Evolutionary conservation across 1,140 invertebrate genomes (phyloP).

Genomic region (Pachyrhynchus sulphureomaculatus): DNA sequence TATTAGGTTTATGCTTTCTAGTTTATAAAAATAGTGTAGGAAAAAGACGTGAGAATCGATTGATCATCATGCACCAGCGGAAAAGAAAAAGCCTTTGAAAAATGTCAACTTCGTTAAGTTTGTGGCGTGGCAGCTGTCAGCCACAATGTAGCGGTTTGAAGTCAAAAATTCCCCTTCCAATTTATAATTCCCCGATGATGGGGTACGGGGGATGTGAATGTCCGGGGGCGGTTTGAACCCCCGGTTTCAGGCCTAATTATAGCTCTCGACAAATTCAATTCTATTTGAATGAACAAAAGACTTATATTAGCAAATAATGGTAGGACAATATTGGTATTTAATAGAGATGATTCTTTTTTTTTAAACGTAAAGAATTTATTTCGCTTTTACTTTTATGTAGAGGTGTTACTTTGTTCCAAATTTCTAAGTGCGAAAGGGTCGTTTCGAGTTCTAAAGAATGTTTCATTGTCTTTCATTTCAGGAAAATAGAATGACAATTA

Average conservation of each 20-base stretch:
- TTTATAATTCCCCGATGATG: slow-evolving; percentile 45
- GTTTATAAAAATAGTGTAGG: not conserved
- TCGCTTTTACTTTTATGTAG: too few relatives aligned
- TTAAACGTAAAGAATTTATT: too few relatives aligned
- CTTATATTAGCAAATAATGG: not conserved
- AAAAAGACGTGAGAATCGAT: not conserved
- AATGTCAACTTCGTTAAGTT: slow-evolving; percentile 39
- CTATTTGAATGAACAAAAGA: slow-evolving; percentile 14
- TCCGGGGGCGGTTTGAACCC: slow-evolving; percentile 21
- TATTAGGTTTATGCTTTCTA: too few relatives aligned
- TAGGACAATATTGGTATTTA: too few relatives aligned
- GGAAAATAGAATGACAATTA: too few relatives aligned
- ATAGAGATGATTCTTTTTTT: too few relatives aligned
- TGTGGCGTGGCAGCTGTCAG: slow-evolving; percentile 42
- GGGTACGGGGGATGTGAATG: slow-evolving; percentile 12
- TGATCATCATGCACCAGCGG: not conserved
- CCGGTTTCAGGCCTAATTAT: slow-evolving; percentile 26
- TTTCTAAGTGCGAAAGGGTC: too few relatives aligned
- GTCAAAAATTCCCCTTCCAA: slow-evolving; percentile 45
- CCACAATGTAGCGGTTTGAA: slow-evolving; percentile 48
- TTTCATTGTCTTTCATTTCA: too few relatives aligned
- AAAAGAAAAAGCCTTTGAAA: slow-evolving; percentile 1
- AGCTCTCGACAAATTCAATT: slow-evolving; percentile 31
- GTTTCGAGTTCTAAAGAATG: too few relatives aligned
- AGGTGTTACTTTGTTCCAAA: too few relatives aligned